These are phyloP conservation scores for Chromis chromis DNA, from an alignment of 2,797 vertebrate genomes.

Conservation along the genomic window DNA sequence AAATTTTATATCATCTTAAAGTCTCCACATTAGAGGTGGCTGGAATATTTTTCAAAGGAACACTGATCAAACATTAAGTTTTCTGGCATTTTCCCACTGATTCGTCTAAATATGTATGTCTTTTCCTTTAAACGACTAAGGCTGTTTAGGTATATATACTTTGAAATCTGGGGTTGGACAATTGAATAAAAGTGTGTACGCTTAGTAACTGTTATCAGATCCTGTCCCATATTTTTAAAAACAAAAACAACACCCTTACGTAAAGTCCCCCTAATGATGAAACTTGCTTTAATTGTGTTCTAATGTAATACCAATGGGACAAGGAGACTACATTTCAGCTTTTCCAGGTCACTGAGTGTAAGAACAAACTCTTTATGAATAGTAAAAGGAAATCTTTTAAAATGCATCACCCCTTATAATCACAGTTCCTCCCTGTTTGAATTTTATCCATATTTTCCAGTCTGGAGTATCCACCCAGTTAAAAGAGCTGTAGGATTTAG, in stretches of 20 bases:
- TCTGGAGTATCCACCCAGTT: conserved; percentile 66
- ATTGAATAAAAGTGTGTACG: conserved; percentile 21
- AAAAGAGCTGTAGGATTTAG: conserved; percentile 72
- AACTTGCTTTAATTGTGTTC: conserved; percentile 68
- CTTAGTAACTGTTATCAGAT: conserved; percentile 40
- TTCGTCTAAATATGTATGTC: conserved; percentile 32
- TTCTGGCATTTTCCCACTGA: conserved; percentile 57
- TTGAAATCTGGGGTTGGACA: conserved; percentile 21
- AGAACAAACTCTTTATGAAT: conserved; percentile 78
- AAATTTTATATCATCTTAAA: conserved; percentile 68
- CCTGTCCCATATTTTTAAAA: conserved; percentile 57
- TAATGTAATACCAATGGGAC: conserved; percentile 69
- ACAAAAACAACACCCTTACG: conserved; percentile 60
- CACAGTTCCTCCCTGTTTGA: conserved; percentile 77
- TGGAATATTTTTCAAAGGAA: conserved; percentile 70
- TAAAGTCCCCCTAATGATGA: conserved; percentile 64
- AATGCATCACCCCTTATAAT: conserved; percentile 77
- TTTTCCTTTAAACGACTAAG: neutral
- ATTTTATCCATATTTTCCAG: conserved; percentile 71
- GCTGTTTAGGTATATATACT: neutral
- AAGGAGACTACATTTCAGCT: conserved; percentile 46
- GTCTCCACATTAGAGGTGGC: conserved; percentile 68
- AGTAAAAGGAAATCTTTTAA: conserved; percentile 76
- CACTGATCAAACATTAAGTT: conserved; percentile 70
- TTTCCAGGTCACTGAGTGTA: conserved; percentile 69